Evolutionary conservation across 1,140 invertebrate species (phyloP).

Genomic region (Brachionus rubens): DNA sequence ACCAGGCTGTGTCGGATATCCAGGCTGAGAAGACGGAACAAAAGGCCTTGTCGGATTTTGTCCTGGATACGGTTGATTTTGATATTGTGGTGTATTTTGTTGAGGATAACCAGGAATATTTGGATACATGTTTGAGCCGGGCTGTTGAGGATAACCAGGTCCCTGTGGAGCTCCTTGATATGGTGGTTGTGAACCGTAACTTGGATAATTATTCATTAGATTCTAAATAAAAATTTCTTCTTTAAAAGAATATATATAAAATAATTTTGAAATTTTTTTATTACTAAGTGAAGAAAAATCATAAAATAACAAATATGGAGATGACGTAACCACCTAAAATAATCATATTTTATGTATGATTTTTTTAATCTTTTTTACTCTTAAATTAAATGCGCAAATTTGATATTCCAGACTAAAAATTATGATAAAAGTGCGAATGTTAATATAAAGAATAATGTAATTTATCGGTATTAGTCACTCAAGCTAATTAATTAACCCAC

Average conservation of each 20-base stretch:
- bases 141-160: background rate
- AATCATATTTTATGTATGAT: too few relatives aligned
- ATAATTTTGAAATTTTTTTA: conserved; percentile 45
- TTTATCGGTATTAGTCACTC: too few relatives aligned
- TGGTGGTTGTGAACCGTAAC: conserved; percentile 23
- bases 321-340: too few relatives aligned
- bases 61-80: background rate
- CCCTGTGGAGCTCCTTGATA: background rate
- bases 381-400: too few relatives aligned
- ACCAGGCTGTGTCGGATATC: background rate
- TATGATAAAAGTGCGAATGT: too few relatives aligned
- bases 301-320: too few relatives aligned
- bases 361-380: too few relatives aligned
- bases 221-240: background rate
- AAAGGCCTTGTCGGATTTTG: background rate
- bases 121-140: background rate
- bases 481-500: too few relatives aligned
- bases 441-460: too few relatives aligned
- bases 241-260: too few relatives aligned
- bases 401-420: too few relatives aligned
- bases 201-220: conserved; percentile 6
- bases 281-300: too few relatives aligned
- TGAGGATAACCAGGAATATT: background rate
- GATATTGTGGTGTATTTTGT: background rate
- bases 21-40: background rate